Evolutionary conservation across 2,113 vertebrate species (phyloP), one percentile per base, ranked within the genome.

Genomic region (Dolichotis patagonum): DNA sequence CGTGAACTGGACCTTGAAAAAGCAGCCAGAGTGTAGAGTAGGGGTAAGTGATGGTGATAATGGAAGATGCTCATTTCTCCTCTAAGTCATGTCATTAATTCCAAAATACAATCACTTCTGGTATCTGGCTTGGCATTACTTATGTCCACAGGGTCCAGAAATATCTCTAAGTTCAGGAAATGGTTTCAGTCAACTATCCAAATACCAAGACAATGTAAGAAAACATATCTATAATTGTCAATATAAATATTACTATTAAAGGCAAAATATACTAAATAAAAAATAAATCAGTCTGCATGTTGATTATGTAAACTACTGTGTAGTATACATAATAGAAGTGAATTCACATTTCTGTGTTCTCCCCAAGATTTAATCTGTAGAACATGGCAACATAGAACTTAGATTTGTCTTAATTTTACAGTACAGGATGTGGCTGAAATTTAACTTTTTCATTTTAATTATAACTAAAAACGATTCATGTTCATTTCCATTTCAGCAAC

Each of bases 401-500:
- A 38, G 88, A 90, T 95, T 94, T 87, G 54, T 35, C 88, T 91
- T 92, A 77, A 56, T 96, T n/a, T 87, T 60, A 38, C 88, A 83
- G 82, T 91, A 52, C 88, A 73, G 89, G 85, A 94, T 90, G 65
- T 75, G 14, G 38, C 12, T 85, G 7, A 10, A 41, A 85, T 30
- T 93, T 91, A 95, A 65, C 87, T 52, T 97, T 28, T 35, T 46
- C 60, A 80, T 98, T 95, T 94, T 97, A 52, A 95, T 96, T 92
- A 75, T 97, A 97, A 97, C 80, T 85, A 73, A 96, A 97, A 96
- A 95, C 88, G 8, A 58, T 88, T 96, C 87, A 5, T 87, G 92
- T 96, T 97, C 54, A 13, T 97, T 98, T 97, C 96, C 92, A 87
- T 91, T 83, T 97, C 96, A 85, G 96, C 32, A 96, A 60, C 69